phyloP scores from a whole-genome alignment of 1,140 invertebrate species.

The Marisa cornuarietis region DNA sequence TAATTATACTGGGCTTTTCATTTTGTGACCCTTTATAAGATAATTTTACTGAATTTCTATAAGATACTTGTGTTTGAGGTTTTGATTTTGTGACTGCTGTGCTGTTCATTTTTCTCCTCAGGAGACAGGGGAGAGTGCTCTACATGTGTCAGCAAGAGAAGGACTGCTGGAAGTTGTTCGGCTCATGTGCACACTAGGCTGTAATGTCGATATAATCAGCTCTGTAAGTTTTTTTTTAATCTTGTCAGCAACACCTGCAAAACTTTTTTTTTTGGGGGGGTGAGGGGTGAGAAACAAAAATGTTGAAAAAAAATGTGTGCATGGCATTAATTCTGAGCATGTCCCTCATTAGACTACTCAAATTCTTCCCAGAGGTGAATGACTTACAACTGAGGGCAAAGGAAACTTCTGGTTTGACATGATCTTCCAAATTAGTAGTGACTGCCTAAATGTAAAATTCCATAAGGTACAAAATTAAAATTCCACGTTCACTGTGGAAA shows the following conservation, averaged over 20 bases:
- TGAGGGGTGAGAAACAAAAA: neutral
- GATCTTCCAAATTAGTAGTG: too few species aligned
- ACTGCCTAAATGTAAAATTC: too few species aligned
- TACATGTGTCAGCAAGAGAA: slow-evolving; percentile 78
- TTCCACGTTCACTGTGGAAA: too few species aligned
- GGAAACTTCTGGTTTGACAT: too few species aligned
- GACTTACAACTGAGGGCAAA: too few species aligned
- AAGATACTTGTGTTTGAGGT: too few species aligned
- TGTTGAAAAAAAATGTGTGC: neutral
- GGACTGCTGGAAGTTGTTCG: slow-evolving; percentile 78
- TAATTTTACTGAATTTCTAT: too few species aligned
- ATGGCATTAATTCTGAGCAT: neutral
- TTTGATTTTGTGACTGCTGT: too few species aligned
- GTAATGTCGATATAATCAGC: slow-evolving; percentile 77
- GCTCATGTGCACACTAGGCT: slow-evolving; percentile 79
- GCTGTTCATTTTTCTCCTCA: slow-evolving; percentile 23
- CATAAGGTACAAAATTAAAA: too few species aligned
- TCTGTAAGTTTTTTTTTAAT: slow-evolving; percentile 59
- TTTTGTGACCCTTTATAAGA: too few species aligned
- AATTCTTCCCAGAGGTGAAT: too few species aligned
- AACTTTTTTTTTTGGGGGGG: neutral
- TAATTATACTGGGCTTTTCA: too few species aligned
- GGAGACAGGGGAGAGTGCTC: slow-evolving; percentile 78
- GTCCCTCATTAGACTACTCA: neutral
- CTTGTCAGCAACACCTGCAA: neutral